phyloP scores from a whole-genome alignment of 1,140 invertebrate species.

The Drosophila orosa region DNA sequence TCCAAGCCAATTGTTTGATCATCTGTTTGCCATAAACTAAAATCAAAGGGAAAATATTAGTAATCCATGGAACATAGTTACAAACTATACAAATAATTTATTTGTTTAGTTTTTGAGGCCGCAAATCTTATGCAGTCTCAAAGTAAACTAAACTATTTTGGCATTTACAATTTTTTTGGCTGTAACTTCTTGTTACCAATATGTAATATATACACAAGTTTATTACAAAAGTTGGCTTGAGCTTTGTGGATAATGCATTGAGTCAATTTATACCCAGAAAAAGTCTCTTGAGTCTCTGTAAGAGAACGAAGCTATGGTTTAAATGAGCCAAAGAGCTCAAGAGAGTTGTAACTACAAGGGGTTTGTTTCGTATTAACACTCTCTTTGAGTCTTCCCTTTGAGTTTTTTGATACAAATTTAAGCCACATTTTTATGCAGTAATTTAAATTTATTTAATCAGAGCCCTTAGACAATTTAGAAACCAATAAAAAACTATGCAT shows the following conservation, averaged over 20 bases:
- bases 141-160: not conserved
- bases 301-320: not conserved
- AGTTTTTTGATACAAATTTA: not conserved
- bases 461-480: not conserved
- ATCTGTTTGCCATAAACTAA: not conserved
- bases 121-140: rapidly evolving
- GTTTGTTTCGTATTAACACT: not conserved
- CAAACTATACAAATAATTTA: no score
- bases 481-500: not conserved
- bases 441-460: not conserved
- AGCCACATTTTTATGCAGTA: not conserved
- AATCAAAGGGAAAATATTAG: not conserved
- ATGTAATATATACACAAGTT: no score
- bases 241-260: not conserved
- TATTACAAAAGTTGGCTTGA: not conserved
- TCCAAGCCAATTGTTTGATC: not conserved
- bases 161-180: slow-evolving; percentile 1
- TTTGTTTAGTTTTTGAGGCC: no score
- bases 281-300: slow-evolving; percentile 11
- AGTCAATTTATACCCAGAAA: not conserved
- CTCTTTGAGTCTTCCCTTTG: not conserved
- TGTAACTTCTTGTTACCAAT: not conserved
- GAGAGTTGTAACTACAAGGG: not conserved
- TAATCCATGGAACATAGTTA: no score
- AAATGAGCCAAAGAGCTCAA: slow-evolving; percentile 13